Conservation (phyloP, 1,140 invertebrate genomes). For the Bombus huntii region DNA sequence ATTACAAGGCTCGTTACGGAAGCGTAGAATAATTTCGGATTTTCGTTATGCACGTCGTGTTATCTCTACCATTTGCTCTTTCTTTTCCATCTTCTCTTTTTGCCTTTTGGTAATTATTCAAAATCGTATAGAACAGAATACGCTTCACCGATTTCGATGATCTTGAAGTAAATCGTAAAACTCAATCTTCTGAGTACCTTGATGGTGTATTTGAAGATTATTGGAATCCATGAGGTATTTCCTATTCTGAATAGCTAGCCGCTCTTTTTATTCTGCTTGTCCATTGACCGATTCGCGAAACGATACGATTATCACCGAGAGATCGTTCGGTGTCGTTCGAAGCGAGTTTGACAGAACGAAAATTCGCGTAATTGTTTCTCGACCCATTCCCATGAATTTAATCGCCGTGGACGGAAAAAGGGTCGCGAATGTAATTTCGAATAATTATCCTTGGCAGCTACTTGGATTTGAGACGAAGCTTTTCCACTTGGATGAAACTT, state of each 20-base stretch:
- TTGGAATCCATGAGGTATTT: neutral
- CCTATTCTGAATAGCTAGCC: no score
- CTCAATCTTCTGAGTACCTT: no score
- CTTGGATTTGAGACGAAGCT: neutral
- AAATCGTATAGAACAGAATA: no score
- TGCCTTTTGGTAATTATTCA: no score
- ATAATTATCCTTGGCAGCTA: conserved; percentile 1
- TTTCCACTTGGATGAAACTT: neutral
- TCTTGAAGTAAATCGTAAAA: no score
- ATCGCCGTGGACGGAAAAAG: neutral
- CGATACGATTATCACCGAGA: neutral
- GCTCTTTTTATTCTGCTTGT: neutral
- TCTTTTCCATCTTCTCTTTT: neutral
- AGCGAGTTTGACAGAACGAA: neutral
- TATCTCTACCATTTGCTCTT: neutral
- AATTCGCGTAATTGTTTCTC: conserved; percentile 11
- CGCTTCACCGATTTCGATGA: no score
- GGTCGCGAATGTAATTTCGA: neutral
- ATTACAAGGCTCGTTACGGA: conserved; percentile 72
- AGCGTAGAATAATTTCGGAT: conserved; percentile 66
- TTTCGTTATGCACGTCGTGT: conserved; percentile 46
- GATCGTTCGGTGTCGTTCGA: neutral
- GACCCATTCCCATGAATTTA: neutral
- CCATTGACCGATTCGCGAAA: neutral
- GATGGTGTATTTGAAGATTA: no score